Evolutionary conservation across 2,888 invertebrate genomes (phyloP).

Genomic region (Nomada lathburiana): DNA sequence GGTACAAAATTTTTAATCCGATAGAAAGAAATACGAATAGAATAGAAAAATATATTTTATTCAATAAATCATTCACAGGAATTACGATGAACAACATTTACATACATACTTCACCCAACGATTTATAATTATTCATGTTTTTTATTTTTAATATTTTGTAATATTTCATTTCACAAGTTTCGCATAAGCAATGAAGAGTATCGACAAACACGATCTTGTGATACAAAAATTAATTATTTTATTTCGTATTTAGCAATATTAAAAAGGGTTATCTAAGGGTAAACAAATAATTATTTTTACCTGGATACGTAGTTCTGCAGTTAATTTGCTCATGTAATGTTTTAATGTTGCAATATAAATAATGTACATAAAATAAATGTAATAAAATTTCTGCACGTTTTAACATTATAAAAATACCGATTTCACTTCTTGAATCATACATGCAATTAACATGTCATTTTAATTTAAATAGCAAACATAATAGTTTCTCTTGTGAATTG

Average conservation of each 20-base stretch:
- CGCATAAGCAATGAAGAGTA: conserved; percentile 29
- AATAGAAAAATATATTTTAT: conserved; percentile 35
- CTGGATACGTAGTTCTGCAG: not conserved
- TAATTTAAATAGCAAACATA: not conserved
- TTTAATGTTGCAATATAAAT: conserved; percentile 30
- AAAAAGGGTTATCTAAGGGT: conserved; percentile 13
- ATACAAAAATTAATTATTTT: conserved; percentile 24
- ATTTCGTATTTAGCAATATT: conserved; percentile 25
- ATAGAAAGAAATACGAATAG: conserved; percentile 3
- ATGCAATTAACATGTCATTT: not conserved
- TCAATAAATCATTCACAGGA: conserved; percentile 36
- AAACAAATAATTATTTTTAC: conserved; percentile 10
- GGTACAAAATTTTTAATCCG: conserved; percentile 10
- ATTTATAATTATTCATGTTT: conserved; percentile 31
- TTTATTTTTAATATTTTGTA: conserved; percentile 51
- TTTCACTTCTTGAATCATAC: not conserved
- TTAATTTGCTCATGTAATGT: conserved; percentile 11
- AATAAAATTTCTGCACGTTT: conserved; percentile 43
- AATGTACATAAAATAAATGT: conserved; percentile 36
- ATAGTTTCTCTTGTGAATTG: not conserved
- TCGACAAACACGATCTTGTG: conserved; percentile 7
- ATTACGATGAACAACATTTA: conserved; percentile 2
- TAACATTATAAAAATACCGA: conserved; percentile 22
- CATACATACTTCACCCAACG: conserved; percentile 5
- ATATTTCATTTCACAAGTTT: conserved; percentile 41